Percentiles rank a stretch among this genome's conserved stretches.
These are phyloP conservation scores for Drosophila repleta DNA, from an alignment of 1,140 invertebrate genomes.

Conservation along the genomic window DNA sequence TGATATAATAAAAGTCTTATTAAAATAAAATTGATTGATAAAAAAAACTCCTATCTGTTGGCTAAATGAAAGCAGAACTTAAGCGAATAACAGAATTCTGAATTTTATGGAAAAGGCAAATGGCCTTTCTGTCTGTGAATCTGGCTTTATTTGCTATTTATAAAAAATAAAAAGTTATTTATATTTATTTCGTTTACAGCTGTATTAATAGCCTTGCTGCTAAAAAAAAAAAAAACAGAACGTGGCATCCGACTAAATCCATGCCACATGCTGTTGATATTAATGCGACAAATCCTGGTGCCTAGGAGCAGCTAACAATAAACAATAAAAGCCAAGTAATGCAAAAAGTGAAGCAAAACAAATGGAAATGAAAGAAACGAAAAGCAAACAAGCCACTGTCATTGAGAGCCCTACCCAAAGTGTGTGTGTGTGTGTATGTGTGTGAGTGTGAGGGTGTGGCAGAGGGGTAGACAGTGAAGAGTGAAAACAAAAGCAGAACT, in stretches of 20 bases:
- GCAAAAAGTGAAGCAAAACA: constrained; percentile 34
- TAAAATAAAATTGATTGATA: no score
- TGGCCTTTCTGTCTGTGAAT: no score
- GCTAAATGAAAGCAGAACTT: no score
- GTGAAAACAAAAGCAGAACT: constrained; percentile 47
- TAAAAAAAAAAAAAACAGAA: not conserved
- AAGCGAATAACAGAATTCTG: no score
- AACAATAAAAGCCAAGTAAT: constrained; percentile 55
- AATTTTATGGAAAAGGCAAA: no score
- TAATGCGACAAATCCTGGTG: constrained; percentile 6
- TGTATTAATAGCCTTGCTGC: no score
- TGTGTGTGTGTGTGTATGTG: not conserved
- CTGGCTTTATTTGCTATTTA: not conserved
- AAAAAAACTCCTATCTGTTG: no score
- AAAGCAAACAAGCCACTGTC: constrained; percentile 24
- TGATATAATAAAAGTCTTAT: no score
- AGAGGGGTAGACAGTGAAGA: constrained; percentile 32
- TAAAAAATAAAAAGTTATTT: not conserved
- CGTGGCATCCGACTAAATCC: not conserved
- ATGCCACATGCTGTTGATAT: not conserved
- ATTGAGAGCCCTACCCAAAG: constrained; percentile 6
- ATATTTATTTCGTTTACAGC: not conserved
- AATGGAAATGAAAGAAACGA: constrained; percentile 6
- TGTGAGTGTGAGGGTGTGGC: not conserved
- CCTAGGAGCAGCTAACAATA: constrained; percentile 39